Evolutionary conservation across 2,888 invertebrate genomes (phyloP), one percentile per base, ranked within the genome.

Genomic region (Melinopterus prodromus): DNA sequence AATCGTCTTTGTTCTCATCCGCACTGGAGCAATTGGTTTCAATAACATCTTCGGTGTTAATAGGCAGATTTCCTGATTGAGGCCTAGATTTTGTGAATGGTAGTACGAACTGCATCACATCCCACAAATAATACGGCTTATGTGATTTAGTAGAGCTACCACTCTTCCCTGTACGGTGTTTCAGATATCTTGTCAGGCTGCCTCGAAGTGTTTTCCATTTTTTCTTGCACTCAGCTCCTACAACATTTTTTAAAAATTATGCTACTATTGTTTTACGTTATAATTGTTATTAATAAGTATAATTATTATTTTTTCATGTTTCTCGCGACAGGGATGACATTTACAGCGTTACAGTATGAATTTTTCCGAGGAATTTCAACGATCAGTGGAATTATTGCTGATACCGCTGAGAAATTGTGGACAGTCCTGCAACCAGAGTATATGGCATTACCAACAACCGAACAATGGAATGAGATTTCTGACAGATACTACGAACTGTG

Each of bases 371-470:
- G 79, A 12, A 14, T 16, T 14, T 16, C 70, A 16, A 79, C 79
- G 6, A 38, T 79, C 26, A 38, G 36, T 9, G 9, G 16, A 9
- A 72, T 79, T 53, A 14, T 79, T 7, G 16, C 15, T 6, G 15
- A 70, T 16, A 77, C 72, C 6, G 15, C 15, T 36, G 36, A 70
- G 38, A 36, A n/a, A 36, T 16, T 79, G n/a, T 82, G 82, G 82
- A 77, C 70, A 77, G 75, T 76, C 35, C 78, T 83, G 71, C 80
- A 83, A 77, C 81, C 78, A 16, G 38, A 78, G 70, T 81, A 78
- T 81, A 82, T 83, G 81, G 70, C 79, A 76, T 76, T 81, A 77
- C 82, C 81, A 69, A 80, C 74, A 77, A 78, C 36, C 70, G 79
- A 76, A 70, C 75, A 71, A 79, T 82, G 78, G 80, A 79, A 79